phyloP scores from a whole-genome alignment of 2,888 invertebrate species.

The Diarsia rubi region DNA sequence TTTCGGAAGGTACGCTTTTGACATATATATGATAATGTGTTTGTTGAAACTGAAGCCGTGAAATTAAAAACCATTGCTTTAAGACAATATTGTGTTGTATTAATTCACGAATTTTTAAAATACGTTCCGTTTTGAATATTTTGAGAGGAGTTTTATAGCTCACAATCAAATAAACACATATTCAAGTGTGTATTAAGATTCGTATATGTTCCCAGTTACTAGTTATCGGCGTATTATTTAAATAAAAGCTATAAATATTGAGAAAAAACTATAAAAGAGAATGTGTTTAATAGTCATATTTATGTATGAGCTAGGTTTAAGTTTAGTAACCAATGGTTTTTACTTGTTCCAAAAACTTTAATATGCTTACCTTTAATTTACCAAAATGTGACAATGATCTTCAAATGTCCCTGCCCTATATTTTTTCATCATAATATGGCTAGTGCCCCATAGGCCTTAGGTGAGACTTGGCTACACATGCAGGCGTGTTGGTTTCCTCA shows the following conservation, averaged over 20 bases:
- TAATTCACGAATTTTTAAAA: slow-evolving; percentile 55
- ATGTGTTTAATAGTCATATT: slow-evolving; percentile 64
- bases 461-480: no score
- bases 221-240: slow-evolving; percentile 61
- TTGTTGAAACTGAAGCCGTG: slow-evolving; percentile 74
- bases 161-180: slow-evolving; percentile 66
- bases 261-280: slow-evolving; percentile 62
- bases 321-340: slow-evolving; percentile 35
- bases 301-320: slow-evolving; percentile 64
- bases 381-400: slow-evolving; percentile 33
- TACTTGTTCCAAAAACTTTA: slow-evolving; percentile 42
- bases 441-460: no score
- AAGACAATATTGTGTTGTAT: slow-evolving; percentile 60
- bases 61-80: slow-evolving; percentile 71
- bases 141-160: slow-evolving; percentile 60
- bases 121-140: slow-evolving; percentile 57
- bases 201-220: slow-evolving; percentile 53
- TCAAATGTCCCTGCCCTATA: slow-evolving; percentile 1
- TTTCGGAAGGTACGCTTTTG: slow-evolving; percentile 74
- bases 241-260: slow-evolving; percentile 67
- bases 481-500: no score
- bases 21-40: slow-evolving; percentile 77
- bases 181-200: slow-evolving; percentile 62
- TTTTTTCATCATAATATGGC: no score
- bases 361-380: slow-evolving; percentile 40